phyloP scores from a whole-genome alignment of 2,888 invertebrate species.

The Pyrgus malvae region DNA sequence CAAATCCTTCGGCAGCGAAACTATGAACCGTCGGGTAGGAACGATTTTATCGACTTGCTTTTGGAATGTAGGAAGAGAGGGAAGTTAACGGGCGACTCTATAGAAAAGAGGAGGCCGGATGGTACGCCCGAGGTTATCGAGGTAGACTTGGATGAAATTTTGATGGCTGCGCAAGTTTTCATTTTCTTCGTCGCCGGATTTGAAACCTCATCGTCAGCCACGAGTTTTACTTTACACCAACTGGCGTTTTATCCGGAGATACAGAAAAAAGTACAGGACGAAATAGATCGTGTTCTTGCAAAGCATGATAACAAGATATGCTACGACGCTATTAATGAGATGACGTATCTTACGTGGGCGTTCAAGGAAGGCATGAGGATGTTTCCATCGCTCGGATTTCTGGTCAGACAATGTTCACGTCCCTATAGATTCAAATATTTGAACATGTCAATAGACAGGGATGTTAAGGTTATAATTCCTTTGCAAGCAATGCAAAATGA shows the following conservation, averaged over 20 bases:
- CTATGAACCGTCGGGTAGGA: constrained; percentile 32
- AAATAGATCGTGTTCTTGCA: constrained; percentile 49
- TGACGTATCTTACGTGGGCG: too few relatives aligned
- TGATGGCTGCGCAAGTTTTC: constrained; percentile 31
- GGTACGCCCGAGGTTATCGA: constrained; percentile 27
- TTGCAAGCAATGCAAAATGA: too few relatives aligned
- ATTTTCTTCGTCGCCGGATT: constrained; percentile 41
- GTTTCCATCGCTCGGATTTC: too few relatives aligned
- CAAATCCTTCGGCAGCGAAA: constrained; percentile 19
- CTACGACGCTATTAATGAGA: too few relatives aligned
- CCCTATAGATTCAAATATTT: too few relatives aligned
- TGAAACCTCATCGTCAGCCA: too few relatives aligned
- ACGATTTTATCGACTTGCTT: constrained; percentile 37
- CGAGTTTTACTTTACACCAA: background rate
- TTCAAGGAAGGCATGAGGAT: too few relatives aligned
- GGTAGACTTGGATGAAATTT: constrained; percentile 30
- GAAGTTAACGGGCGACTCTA: constrained; percentile 32
- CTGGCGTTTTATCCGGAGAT: constrained; percentile 23
- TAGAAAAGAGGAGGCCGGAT: constrained; percentile 24
- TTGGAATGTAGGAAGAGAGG: constrained; percentile 36
- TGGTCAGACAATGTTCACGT: too few relatives aligned
- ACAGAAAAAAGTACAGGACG: constrained; percentile 50
- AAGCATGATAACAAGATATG: constrained; percentile 46
- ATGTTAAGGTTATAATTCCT: too few relatives aligned
- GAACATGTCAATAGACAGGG: too few relatives aligned